Percentiles rank a stretch among this genome's conserved stretches.
These are phyloP conservation scores for Gymnodraco acuticeps DNA, from an alignment of 2,797 vertebrate genomes.

Conservation along the genomic window DNA sequence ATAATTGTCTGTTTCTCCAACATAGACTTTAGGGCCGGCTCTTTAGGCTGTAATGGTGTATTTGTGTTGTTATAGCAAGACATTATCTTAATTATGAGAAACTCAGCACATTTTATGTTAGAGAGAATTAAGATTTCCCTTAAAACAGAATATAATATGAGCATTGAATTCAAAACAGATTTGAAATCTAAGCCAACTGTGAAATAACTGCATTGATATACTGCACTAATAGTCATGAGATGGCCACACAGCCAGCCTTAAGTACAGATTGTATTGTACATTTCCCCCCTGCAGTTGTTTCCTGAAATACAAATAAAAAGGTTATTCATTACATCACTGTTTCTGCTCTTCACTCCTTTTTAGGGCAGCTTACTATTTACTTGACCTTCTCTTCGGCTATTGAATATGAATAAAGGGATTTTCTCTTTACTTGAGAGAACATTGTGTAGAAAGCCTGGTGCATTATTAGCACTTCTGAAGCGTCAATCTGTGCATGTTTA, in stretches of 20 bases:
- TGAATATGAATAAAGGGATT: conserved; percentile 1
- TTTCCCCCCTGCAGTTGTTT: neutral
- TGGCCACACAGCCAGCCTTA: neutral
- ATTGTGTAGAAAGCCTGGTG: neutral
- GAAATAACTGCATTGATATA: neutral
- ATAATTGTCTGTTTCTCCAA: neutral
- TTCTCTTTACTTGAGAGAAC: neutral
- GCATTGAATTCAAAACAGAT: neutral
- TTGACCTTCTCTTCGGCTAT: neutral
- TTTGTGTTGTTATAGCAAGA: neutral
- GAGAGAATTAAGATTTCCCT: neutral
- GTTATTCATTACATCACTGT: neutral
- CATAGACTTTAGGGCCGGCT: neutral
- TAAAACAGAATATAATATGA: neutral
- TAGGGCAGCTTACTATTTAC: neutral
- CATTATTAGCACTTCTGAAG: neutral
- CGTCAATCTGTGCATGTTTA: neutral
- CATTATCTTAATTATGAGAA: neutral
- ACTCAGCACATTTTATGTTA: neutral
- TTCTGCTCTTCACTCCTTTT: neutral
- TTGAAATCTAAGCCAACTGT: neutral
- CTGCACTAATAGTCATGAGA: neutral
- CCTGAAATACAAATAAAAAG: neutral
- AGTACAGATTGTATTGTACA: no score
- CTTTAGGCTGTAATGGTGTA: neutral